Evolutionary conservation across 2,888 invertebrate genomes (phyloP).

Genomic region (Platycheirus rosarum): DNA sequence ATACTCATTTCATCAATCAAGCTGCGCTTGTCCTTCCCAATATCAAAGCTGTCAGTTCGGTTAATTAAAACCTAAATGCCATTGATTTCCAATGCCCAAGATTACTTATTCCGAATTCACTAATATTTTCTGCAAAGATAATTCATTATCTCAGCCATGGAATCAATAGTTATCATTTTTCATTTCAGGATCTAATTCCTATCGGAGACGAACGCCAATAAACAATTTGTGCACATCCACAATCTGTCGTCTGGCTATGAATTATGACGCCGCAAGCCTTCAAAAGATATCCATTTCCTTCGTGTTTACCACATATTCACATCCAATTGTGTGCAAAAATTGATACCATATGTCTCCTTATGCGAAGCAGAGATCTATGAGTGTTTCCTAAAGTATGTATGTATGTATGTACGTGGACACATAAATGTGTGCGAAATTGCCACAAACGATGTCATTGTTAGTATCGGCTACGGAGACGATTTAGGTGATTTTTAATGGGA

Average conservation of each 20-base stretch:
- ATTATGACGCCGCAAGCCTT: constrained; percentile 67
- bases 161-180: constrained; percentile 65
- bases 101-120: constrained; percentile 27
- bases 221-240: constrained; percentile 72
- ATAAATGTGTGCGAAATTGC: constrained; percentile 18
- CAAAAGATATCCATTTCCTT: constrained; percentile 55
- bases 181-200: constrained; percentile 39
- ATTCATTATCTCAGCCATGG: constrained; percentile 55
- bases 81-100: constrained; percentile 8
- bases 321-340: constrained; percentile 46
- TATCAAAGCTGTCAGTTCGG: neutral
- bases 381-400: constrained; percentile 22
- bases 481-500: constrained; percentile 71
- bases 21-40: neutral
- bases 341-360: constrained; percentile 15
- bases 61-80: constrained; percentile 57
- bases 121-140: constrained; percentile 33
- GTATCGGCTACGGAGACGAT: constrained; percentile 65
- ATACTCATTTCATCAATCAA: no score
- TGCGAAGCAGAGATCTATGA: constrained; percentile 30
- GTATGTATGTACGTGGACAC: neutral
- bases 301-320: constrained; percentile 49
- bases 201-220: constrained; percentile 66
- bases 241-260: constrained; percentile 69
- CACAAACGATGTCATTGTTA: constrained; percentile 64